Percentiles rank a stretch among this genome's conserved stretches.
phyloP scores from a whole-genome alignment of 1,140 invertebrate species.

The Sminthurides bifidus region DNA sequence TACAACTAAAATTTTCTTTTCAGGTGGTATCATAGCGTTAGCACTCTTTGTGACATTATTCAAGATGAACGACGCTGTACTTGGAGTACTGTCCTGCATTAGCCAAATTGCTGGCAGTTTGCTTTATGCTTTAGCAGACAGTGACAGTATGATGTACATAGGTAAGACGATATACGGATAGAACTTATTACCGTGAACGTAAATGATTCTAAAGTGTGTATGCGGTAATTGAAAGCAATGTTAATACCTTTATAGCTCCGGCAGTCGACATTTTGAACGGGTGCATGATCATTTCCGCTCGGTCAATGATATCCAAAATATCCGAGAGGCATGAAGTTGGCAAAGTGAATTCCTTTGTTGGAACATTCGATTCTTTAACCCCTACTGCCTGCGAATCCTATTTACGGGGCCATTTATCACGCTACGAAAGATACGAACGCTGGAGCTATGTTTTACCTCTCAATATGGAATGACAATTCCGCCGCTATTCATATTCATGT shows the following conservation, averaged over 20 bases:
- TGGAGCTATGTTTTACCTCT: constrained; percentile 23
- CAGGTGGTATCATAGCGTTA: constrained; percentile 22
- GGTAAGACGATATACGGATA: constrained; percentile 40
- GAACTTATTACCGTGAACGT: not conserved
- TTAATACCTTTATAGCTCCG: constrained; percentile 34
- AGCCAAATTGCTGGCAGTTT: constrained; percentile 69
- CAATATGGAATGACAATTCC: constrained; percentile 18
- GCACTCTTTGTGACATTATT: constrained; percentile 10
- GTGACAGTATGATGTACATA: constrained; percentile 62
- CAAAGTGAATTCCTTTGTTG: constrained; percentile 31
- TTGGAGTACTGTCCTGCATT: constrained; percentile 64
- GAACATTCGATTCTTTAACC: constrained; percentile 19
- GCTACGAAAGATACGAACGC: constrained; percentile 19
- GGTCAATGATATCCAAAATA: constrained; percentile 47
- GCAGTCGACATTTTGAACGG: constrained; percentile 44
- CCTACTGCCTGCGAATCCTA: constrained; percentile 23
- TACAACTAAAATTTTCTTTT: constrained; percentile 2
- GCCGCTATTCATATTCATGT: constrained; percentile 18
- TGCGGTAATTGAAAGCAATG: not conserved
- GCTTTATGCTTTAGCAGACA: constrained; percentile 64
- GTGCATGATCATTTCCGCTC: constrained; percentile 41
- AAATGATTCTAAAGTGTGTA: not conserved
- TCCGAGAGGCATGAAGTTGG: constrained; percentile 39
- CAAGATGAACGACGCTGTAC: constrained; percentile 48
- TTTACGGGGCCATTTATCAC: constrained; percentile 20